Evolutionary conservation across 1,140 invertebrate genomes (phyloP), one percentile per base, ranked within the genome.

Genomic region (Neelides sp.): DNA sequence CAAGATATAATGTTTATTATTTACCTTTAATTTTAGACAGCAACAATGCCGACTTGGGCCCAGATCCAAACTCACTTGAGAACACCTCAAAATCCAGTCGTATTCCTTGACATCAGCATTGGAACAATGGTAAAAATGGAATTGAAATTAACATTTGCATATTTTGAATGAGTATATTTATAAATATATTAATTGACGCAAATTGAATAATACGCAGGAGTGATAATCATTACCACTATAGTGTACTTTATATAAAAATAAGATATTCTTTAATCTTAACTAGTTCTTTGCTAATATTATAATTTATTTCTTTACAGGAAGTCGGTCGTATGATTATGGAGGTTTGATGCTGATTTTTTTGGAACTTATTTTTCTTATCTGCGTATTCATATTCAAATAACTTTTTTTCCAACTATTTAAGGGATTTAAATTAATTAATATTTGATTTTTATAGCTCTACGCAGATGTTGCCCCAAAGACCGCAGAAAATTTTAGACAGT

Each of bases 401-500:
- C 12, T 10, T 10, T 8, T 41, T 7, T 44, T 44, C 26, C 4
- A 23, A 44, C 15, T 26, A 44, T 63, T 66, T 35, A 45, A 74
- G 77, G 78, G 73, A 71, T 88, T 97, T 64, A 95, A 94, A 4
- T 76, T 92, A 50, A 86, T 98, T 74, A 83, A n/a, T n/a, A n/a
- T n/a, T n/a, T n/a, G n/a, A n/a, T n/a, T 94, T 57, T 86, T 98
- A 69, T 94, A 98, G 71, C 69, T 99, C 4, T 98, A 90, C 75
- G 83, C 91, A 2, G 92, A 99, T 73, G 78, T 91, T 27, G 91
- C 93, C 5, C 95, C 96, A 12, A 92, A 87, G 73, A 98, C 95
- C 5, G 91, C 88, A 60, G 96, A 99, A 75, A 98, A 99, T 70
- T 98, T 99, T 64, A 79, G 95, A 57, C 88, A 97, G 66, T 85